phyloP scores from a whole-genome alignment of 2,797 vertebrate species.

The Thaleichthys pacificus region DNA sequence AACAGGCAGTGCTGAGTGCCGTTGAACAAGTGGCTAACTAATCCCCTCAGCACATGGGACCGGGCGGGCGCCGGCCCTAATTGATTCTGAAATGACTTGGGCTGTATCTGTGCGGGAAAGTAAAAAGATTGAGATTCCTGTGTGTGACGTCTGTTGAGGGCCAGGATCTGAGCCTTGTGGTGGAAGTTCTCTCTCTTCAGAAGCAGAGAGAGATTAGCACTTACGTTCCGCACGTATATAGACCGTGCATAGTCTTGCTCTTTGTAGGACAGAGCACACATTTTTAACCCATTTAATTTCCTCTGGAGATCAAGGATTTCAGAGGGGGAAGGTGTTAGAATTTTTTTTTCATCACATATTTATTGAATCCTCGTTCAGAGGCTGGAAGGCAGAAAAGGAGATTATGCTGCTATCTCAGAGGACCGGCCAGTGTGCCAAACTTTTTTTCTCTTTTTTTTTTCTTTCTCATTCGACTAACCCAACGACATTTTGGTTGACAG shows the following conservation, averaged over 20 bases:
- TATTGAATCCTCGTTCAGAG: slow-evolving; percentile 82
- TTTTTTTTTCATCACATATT: slow-evolving; percentile 82
- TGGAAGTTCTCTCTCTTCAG: slow-evolving; percentile 74
- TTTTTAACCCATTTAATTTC: slow-evolving; percentile 68
- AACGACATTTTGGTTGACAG: slow-evolving; percentile 87
- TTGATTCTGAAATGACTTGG: slow-evolving; percentile 85
- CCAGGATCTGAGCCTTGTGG: slow-evolving; percentile 73
- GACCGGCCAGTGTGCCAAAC: slow-evolving; percentile 82
- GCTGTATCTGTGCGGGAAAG: slow-evolving; percentile 77
- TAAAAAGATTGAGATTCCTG: slow-evolving; percentile 83
- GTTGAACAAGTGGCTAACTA: slow-evolving; percentile 81
- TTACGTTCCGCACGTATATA: slow-evolving; percentile 64
- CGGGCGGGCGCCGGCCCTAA: slow-evolving; percentile 83
- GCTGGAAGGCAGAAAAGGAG: slow-evolving; percentile 86
- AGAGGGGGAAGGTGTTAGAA: slow-evolving; percentile 64
- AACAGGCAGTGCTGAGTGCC: slow-evolving; percentile 77
- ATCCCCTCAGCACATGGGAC: slow-evolving; percentile 85
- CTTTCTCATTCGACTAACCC: slow-evolving; percentile 64
- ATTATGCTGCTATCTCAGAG: slow-evolving; percentile 82
- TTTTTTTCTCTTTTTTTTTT: slow-evolving; percentile 46
- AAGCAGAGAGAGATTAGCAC: slow-evolving; percentile 80
- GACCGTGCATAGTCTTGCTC: not conserved
- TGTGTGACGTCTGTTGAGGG: slow-evolving; percentile 74
- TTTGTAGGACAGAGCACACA: slow-evolving; percentile 18
- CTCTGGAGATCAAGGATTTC: slow-evolving; percentile 75